Base-by-base conservation (phyloP, 2,113 vertebrate species). In the Pseudorhombus dupliciocellatus region DNA sequence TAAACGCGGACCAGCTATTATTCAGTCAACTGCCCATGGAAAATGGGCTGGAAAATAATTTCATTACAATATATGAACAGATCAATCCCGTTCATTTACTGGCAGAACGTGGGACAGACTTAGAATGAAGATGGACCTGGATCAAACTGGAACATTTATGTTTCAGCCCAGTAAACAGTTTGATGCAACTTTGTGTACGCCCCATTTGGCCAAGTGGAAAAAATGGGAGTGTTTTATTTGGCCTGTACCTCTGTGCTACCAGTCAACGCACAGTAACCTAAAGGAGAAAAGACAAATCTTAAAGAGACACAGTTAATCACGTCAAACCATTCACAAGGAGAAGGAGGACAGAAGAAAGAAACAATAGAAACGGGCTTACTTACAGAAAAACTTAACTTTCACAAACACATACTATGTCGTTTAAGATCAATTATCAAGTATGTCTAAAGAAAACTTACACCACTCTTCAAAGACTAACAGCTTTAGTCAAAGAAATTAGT, bases 171-270 rank as follows among this genome's bases (percentile, higher is more conserved):
- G 15, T 37, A 61, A 7, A 48, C 15, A 66, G 14, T 55, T 58
- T 70, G 78, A 92, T 92, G 92, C 90, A 94, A 95, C 94, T 95
- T 95, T 93, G 93, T 95, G 94, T 95, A 95, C 90, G 95, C 93
- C 92, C 93, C 94, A 94, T 93, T 92, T 87, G 92, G 92, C 79
- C 87, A 92, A 73, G 62, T 93, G 84, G 84, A 90, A 89, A 85
- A 25, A 55, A 46, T 0, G 40, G 72, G 87, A 90, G 87, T 89
- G 89, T 88, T 91, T 93, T 93, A 94, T 93, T 92, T 96, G 96
- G 97, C 96, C 97, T 99, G 96, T 98, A 99, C 95, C 98, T 98
- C 94, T 97, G 97, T 98, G 96, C 95, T 95, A 94, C 91, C 95
- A 95, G 90, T 95, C 95, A 96, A 94, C 94, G 91, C 89, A 93